These are phyloP conservation scores for Pachyramphus minor DNA, from an alignment of 2,113 vertebrate genomes.

Conservation along the genomic window DNA sequence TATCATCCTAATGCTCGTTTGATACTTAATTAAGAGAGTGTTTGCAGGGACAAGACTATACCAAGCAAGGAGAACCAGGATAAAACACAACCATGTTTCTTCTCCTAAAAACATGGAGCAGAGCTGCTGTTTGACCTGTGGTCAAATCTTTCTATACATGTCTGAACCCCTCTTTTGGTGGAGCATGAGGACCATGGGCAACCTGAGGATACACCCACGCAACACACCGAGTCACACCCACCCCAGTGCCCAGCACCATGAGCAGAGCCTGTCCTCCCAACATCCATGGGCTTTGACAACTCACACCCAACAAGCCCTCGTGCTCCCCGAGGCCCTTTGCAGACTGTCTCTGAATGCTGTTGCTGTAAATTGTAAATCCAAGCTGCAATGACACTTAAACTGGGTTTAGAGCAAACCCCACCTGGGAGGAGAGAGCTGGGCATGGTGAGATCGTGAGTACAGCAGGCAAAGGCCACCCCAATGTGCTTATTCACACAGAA, in stretches of 20 bases:
- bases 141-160: neutral
- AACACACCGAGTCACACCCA: fast-evolving
- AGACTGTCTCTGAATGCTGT: fast-evolving
- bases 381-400: neutral
- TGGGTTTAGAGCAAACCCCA: neutral
- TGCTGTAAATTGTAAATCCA: neutral
- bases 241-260: fast-evolving
- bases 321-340: neutral
- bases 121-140: neutral
- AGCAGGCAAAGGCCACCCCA: neutral
- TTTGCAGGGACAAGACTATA: neutral
- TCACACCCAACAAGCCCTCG: neutral
- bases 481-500: neutral
- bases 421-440: neutral
- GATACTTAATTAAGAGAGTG: constrained; percentile 2
- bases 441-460: fast-evolving
- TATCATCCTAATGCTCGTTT: constrained; percentile 32
- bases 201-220: fast-evolving
- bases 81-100: neutral
- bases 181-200: fast-evolving
- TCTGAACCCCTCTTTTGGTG: neutral
- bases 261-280: neutral
- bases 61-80: neutral
- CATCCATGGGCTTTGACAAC: neutral
- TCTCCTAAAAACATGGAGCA: neutral